Evolutionary conservation across 2,888 invertebrate genomes (phyloP), one percentile per base, ranked within the genome.

Genomic region (Neuroscelio doddi): DNA sequence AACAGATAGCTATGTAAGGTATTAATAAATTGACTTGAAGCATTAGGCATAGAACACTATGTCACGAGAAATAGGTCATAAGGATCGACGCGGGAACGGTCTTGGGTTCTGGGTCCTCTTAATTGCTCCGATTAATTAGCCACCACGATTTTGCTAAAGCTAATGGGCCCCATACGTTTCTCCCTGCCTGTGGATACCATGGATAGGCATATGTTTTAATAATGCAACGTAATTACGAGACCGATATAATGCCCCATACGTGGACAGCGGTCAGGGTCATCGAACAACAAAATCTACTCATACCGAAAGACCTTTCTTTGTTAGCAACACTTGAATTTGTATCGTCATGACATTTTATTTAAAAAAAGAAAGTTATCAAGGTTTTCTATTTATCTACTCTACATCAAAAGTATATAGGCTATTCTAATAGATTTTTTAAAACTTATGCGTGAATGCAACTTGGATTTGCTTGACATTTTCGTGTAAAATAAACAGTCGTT

Each of bases 81-180:
- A 67, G 58, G 57, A 53, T 65, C 45, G 36, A 55, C 51, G 21
- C 46, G 38, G 49, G 49, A 21, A 47, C 26, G 47, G 24, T 55
- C 32, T 36, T 15, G 39, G 46, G 24, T 29, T 52, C 41, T 24
- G 50, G 58, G 47, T 71, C 72, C 69, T 68, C 73, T 77, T 81
- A 81, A 81, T 80, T 79, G 81, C 79, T 75, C 80, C 79, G 80
- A 81, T 81, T 80, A 80, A 81, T 81, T 80, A 81, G 78, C 75
- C 77, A 76, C 73, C 72, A 75, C 76, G 73, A 70, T 76, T 78
- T 76, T 63, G 75, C 78, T 73, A 71, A 70, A 52, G 71, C 71
- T 80, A 80, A 80, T 77, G 80, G 75, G 74, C 63, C 36, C 57
- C 80, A 76, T 80, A 77, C 74, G 72, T 80, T 78, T 77, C 69